Percentiles rank a stretch among this genome's conserved stretches.
phyloP scores from a whole-genome alignment of 2,888 invertebrate species.

The Daptonema setosum region DNA sequence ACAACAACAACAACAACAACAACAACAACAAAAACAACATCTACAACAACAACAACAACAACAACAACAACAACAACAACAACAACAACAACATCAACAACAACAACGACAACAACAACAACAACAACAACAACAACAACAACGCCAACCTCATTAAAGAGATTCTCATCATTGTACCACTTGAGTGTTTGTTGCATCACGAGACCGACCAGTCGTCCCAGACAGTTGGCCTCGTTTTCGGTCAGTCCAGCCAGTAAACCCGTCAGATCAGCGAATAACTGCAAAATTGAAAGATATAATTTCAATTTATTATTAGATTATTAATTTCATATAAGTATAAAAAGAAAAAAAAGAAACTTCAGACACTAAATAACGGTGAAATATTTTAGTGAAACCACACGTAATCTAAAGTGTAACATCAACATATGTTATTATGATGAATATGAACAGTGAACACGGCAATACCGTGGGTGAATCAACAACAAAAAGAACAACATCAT shows the following conservation, averaged over 20 bases:
- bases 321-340: constrained; percentile 2
- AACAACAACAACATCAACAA: not conserved
- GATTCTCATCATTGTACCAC: constrained; percentile 73
- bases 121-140: not conserved
- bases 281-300: constrained; percentile 15
- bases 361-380: not conserved
- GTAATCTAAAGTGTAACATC: too few relatives aligned
- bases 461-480: not conserved
- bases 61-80: too few relatives aligned
- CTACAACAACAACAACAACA: too few relatives aligned
- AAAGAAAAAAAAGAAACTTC: constrained; percentile 3
- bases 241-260: constrained; percentile 90
- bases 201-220: constrained; percentile 67
- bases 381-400: too few relatives aligned
- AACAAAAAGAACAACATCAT: constrained; percentile 5
- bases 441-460: too few relatives aligned
- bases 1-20: too few relatives aligned
- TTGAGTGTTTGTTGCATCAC: constrained; percentile 81
- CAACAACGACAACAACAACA: not conserved
- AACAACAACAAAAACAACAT: too few relatives aligned
- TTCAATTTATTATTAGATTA: not conserved
- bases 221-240: constrained; percentile 87
- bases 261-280: constrained; percentile 93
- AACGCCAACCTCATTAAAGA: constrained; percentile 63
- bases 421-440: too few relatives aligned